Evolutionary conservation across 1,140 invertebrate genomes (phyloP).

Genomic region (Lasioglossum albipes): DNA sequence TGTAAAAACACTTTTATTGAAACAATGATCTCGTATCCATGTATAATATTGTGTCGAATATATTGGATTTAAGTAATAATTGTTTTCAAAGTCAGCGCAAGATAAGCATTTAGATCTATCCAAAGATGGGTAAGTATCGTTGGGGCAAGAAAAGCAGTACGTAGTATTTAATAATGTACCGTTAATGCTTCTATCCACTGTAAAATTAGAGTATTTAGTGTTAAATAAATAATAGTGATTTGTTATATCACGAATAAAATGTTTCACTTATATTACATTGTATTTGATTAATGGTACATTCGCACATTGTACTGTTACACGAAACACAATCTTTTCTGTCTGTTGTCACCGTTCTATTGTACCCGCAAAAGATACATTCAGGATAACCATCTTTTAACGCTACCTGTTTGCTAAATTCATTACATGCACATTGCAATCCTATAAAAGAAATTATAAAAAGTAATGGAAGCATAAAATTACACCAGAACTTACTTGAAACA

Average conservation of each 20-base stretch:
- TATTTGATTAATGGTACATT: constrained; percentile 72
- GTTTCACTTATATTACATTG: constrained; percentile 65
- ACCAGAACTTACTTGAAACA: constrained; percentile 21
- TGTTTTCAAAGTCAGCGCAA: constrained; percentile 68
- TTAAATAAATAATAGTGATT: background rate
- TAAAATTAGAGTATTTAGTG: constrained; percentile 35
- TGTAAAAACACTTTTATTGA: constrained; percentile 66
- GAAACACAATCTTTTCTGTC: constrained; percentile 74
- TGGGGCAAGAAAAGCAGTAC: constrained; percentile 78
- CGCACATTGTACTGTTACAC: constrained; percentile 69
- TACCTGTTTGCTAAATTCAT: constrained; percentile 68
- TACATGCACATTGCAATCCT: constrained; percentile 70
- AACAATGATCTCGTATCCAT: constrained; percentile 75
- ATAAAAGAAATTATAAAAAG: constrained; percentile 13
- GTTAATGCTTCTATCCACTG: constrained; percentile 77
- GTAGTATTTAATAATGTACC: constrained; percentile 71
- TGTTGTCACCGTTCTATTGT: constrained; percentile 65
- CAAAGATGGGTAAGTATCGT: constrained; percentile 75
- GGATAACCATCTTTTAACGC: constrained; percentile 63
- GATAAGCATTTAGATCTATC: constrained; percentile 75
- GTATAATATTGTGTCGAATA: constrained; percentile 66
- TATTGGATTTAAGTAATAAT: constrained; percentile 63
- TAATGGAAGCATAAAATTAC: constrained; percentile 25
- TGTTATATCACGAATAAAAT: background rate
- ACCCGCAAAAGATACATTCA: constrained; percentile 67